Evolutionary conservation across 2,113 vertebrate species (phyloP).

Genomic region (Dissostichus mawsoni): DNA sequence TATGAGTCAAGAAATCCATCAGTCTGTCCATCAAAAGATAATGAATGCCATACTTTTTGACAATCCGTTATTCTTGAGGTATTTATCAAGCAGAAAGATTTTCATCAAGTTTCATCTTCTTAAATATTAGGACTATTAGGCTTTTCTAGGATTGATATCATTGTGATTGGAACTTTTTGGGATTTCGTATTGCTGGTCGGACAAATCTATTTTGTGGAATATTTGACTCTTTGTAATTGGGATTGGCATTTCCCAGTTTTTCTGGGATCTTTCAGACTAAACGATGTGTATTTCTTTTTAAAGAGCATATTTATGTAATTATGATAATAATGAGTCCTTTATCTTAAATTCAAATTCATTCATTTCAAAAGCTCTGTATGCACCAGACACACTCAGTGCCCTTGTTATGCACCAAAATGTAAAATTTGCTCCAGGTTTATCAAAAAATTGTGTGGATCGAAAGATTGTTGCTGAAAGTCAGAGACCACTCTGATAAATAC

Average conservation of each 20-base stretch:
- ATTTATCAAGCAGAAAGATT: not conserved
- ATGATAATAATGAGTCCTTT: not conserved
- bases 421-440: slow-evolving; percentile 1
- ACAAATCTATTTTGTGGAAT: not conserved
- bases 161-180: not conserved
- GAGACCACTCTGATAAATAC: not conserved
- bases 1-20: not conserved
- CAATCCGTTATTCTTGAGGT: not conserved
- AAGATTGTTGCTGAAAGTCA: not conserved
- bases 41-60: slow-evolving; percentile 7
- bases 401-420: slow-evolving; percentile 36
- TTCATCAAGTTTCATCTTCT: not conserved
- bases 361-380: not conserved
- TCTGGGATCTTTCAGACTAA: not conserved
- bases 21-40: not conserved
- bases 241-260: not conserved
- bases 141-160: not conserved
- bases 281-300: not conserved
- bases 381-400: not conserved
- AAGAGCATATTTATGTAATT: not conserved
- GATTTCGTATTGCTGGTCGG: not conserved
- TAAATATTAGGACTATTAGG: not conserved
- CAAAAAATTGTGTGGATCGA: not conserved
- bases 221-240: not conserved
- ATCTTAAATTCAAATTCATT: no score